A percentile compares a stretch with the other conserved stretches of the same genome.
Conservation (phyloP, 2,888 invertebrate genomes). For the Plagiodera versicolora region DNA sequence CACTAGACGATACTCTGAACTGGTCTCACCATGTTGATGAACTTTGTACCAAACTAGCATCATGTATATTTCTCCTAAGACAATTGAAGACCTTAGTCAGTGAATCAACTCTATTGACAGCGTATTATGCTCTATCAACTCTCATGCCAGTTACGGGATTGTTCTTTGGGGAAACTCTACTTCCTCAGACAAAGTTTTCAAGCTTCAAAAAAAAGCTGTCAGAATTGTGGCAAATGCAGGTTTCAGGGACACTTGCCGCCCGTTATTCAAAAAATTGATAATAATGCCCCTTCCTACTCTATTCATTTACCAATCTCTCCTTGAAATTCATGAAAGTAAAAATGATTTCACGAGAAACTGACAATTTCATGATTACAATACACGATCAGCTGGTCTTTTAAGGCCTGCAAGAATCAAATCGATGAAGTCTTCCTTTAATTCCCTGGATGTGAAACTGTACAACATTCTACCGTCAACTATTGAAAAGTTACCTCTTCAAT, state of each 20-base stretch:
- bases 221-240: not conserved
- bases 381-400: not conserved
- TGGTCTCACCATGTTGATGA: not conserved
- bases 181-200: constrained; percentile 3
- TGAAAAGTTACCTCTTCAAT: not conserved
- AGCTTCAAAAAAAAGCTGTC: constrained; percentile 2
- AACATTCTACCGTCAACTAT: not conserved
- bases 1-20: not conserved
- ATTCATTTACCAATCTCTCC: not conserved
- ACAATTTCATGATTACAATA: not conserved
- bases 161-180: constrained; percentile 3
- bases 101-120: not conserved
- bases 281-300: not conserved
- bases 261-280: not conserved
- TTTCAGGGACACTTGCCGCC: not conserved
- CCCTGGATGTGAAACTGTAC: not conserved
- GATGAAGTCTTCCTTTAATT: not conserved
- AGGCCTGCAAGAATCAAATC: not conserved
- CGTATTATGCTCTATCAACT: not conserved
- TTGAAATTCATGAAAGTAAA: not conserved
- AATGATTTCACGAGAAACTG: not conserved
- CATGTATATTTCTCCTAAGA: not conserved
- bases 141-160: not conserved
- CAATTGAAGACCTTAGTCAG: not conserved
- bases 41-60: not conserved